Percentiles rank a stretch among this genome's conserved stretches.
These are phyloP conservation scores for Venturia canescens DNA, from an alignment of 1,140 invertebrate genomes.

Conservation along the genomic window DNA sequence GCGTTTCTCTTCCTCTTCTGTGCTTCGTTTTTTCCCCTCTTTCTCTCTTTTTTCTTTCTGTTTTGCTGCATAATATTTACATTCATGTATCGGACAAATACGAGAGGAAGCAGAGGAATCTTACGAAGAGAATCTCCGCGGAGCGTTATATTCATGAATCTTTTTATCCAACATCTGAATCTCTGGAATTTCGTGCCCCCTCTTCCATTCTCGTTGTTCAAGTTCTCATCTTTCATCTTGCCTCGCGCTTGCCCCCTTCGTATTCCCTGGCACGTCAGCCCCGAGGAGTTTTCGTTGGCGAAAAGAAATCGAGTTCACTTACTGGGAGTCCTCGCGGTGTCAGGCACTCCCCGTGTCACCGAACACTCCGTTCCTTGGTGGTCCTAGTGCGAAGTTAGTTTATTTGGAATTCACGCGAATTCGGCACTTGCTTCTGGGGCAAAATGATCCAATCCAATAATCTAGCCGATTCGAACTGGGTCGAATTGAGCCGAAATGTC, in stretches of 20 bases:
- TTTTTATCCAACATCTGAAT: slow-evolving; percentile 46
- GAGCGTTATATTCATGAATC: slow-evolving; percentile 43
- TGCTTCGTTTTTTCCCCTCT: not conserved
- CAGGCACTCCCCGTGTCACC: too few species aligned
- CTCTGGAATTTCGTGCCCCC: slow-evolving; percentile 35
- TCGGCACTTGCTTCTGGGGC: too few species aligned
- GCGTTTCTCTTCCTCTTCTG: not conserved
- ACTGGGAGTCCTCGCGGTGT: too few species aligned
- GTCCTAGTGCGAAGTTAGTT: too few species aligned
- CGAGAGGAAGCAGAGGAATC: not conserved
- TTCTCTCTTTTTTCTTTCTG: not conserved
- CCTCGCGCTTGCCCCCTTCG: not conserved
- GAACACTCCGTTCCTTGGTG: too few species aligned
- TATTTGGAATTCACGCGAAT: too few species aligned
- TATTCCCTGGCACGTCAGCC: not conserved
- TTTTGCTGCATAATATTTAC: slow-evolving; percentile 39
- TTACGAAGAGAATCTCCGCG: not conserved
- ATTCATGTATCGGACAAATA: slow-evolving; percentile 34
- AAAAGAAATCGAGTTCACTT: too few species aligned
- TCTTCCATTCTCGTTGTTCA: not conserved
- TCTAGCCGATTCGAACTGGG: too few species aligned
- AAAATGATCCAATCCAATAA: too few species aligned
- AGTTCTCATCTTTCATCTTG: not conserved
- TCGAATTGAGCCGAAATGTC: too few species aligned
- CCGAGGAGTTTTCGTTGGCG: not conserved